These are phyloP conservation scores for Scyliorhinus canicula DNA, from an alignment of 2,797 vertebrate genomes.

Conservation along the genomic window DNA sequence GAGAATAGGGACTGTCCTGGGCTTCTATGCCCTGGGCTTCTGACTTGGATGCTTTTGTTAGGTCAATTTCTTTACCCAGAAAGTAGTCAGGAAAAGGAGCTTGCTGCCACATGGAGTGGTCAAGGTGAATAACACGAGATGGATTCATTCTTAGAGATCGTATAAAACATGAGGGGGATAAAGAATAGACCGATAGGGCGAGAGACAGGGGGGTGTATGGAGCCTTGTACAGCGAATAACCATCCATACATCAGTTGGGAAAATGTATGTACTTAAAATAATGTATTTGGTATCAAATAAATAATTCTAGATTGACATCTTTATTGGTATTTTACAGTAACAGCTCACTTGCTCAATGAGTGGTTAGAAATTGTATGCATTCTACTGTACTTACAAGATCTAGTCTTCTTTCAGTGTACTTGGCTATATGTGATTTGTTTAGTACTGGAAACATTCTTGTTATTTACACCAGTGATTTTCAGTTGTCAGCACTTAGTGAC, in stretches of 20 bases:
- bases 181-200: neutral
- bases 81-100: neutral
- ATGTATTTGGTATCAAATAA: neutral
- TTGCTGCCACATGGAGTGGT: neutral
- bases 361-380: neutral
- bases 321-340: slow-evolving; percentile 22
- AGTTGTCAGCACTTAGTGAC: neutral
- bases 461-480: neutral
- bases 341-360: neutral
- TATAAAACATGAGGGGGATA: neutral
- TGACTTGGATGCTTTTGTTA: neutral
- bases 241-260: too few relatives aligned
- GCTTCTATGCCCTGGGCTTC: too few relatives aligned
- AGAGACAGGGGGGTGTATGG: too few relatives aligned
- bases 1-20: neutral
- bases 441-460: neutral
- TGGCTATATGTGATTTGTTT: neutral
- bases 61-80: neutral
- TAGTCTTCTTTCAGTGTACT: neutral
- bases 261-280: neutral
- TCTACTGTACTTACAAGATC: neutral
- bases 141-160: neutral
- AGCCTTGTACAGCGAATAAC: too few relatives aligned
- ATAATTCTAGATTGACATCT: neutral
- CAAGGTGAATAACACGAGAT: neutral